Evolutionary conservation across 1,140 invertebrate genomes (phyloP).

Genomic region (Drosophila lacteicornis): DNA sequence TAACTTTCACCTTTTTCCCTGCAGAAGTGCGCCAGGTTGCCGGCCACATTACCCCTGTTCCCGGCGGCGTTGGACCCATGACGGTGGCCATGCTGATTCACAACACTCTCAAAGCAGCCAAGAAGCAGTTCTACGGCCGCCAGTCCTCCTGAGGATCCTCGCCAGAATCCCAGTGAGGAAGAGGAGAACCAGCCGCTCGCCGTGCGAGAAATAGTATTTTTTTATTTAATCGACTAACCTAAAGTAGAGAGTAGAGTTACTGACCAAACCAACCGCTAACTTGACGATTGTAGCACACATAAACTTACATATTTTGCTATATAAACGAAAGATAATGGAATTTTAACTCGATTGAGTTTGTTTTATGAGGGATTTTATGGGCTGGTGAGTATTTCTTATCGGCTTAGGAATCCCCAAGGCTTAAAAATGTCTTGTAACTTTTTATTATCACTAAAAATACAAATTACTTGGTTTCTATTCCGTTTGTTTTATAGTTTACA

Average conservation of each 20-base stretch:
- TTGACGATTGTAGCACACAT: constrained; percentile 29
- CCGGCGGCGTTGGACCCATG: constrained; percentile 95
- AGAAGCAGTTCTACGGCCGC: constrained; percentile 64
- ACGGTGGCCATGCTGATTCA: constrained; percentile 95
- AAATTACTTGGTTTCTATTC: constrained; percentile 51
- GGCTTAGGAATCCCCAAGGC: neutral
- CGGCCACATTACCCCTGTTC: constrained; percentile 93
- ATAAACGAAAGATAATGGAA: constrained; percentile 21
- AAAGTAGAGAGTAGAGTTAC: constrained; percentile 32
- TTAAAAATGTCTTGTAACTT: constrained; percentile 41
- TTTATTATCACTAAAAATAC: constrained; percentile 72
- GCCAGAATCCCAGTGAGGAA: no score
- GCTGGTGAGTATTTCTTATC: neutral
- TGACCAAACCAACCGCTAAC: constrained; percentile 33
- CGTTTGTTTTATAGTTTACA: constrained; percentile 56
- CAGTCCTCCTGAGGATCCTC: neutral
- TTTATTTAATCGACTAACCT: constrained; percentile 53
- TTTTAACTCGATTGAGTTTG: neutral
- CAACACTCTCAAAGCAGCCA: constrained; percentile 91
- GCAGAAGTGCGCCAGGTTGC: constrained; percentile 91
- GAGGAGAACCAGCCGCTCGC: neutral
- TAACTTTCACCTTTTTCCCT: constrained; percentile 17
- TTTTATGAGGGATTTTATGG: neutral
- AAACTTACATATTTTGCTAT: constrained; percentile 1
- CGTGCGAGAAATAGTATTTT: constrained; percentile 62